Percentiles rank a stretch among this genome's conserved stretches.
phyloP scores from a whole-genome alignment of 2,888 invertebrate species.

The Calliphora vomitoria region DNA sequence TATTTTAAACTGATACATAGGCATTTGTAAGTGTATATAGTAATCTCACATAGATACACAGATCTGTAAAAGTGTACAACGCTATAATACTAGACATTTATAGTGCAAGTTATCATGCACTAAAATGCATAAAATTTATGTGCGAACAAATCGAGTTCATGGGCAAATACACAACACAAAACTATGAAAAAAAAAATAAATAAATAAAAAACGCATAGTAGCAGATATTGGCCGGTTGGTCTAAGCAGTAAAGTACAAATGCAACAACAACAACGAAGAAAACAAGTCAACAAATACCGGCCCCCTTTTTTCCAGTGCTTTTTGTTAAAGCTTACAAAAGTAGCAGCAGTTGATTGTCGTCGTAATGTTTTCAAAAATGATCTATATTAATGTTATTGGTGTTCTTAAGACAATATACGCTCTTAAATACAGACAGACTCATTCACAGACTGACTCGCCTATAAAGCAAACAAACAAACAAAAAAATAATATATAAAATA shows the following conservation, averaged over 20 bases:
- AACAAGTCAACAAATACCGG: conserved; percentile 59
- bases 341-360: neutral
- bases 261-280: neutral
- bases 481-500: neutral
- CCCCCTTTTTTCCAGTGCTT: conserved; percentile 57
- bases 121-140: conserved; percentile 67
- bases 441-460: conserved; percentile 43
- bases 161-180: conserved; percentile 61
- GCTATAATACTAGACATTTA: conserved; percentile 57
- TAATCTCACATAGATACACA: neutral
- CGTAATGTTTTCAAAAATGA: conserved; percentile 44
- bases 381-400: conserved; percentile 54
- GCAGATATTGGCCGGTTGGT: conserved; percentile 61
- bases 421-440: neutral
- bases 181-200: conserved; percentile 32
- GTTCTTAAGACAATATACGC: conserved; percentile 56
- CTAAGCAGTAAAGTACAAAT: conserved; percentile 35
- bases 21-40: neutral
- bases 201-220: neutral
- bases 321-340: neutral
- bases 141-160: conserved; percentile 72
- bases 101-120: conserved; percentile 63
- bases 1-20: conserved; percentile 12
- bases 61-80: conserved; percentile 11
- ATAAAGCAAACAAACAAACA: conserved; percentile 24